phyloP scores from a whole-genome alignment of 2,888 invertebrate species.

The Chirona hameri region DNA sequence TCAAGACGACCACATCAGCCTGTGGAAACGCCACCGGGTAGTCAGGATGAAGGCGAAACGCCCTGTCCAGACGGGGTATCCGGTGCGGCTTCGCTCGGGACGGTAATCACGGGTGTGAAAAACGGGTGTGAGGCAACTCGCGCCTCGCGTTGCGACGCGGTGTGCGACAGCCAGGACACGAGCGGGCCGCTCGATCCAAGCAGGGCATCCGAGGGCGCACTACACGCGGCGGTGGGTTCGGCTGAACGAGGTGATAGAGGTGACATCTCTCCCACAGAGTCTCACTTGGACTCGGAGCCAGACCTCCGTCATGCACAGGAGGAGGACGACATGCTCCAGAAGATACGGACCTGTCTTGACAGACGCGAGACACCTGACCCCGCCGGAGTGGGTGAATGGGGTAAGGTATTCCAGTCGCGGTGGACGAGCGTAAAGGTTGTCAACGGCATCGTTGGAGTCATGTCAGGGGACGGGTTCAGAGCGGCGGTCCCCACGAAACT shows the following conservation, averaged over 20 bases:
- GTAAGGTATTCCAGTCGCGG: not conserved
- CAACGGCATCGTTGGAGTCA: not conserved
- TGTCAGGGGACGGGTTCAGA: not conserved
- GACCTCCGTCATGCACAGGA: not conserved
- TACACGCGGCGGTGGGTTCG: not conserved
- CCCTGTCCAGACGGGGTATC: not conserved
- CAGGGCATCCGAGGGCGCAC: too few species aligned
- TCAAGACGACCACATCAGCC: not conserved
- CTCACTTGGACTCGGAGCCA: not conserved
- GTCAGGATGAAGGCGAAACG: not conserved
- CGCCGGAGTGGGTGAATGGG: not conserved
- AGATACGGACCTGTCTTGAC: not conserved
- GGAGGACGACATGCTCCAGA: not conserved
- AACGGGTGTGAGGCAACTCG: too few species aligned
- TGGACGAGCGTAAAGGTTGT: not conserved
- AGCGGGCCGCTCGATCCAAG: not conserved
- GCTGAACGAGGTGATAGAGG: not conserved
- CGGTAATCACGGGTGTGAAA: too few species aligned
- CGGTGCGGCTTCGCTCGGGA: too few species aligned
- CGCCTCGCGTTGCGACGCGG: too few species aligned
- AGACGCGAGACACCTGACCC: not conserved
- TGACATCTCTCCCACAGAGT: not conserved
- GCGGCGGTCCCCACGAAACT: not conserved
- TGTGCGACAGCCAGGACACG: not conserved
- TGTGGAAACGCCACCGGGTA: not conserved